Base-by-base conservation (phyloP, 37 sponge, comb jelly and placozoan species). In the Beroe ovata region DNA sequence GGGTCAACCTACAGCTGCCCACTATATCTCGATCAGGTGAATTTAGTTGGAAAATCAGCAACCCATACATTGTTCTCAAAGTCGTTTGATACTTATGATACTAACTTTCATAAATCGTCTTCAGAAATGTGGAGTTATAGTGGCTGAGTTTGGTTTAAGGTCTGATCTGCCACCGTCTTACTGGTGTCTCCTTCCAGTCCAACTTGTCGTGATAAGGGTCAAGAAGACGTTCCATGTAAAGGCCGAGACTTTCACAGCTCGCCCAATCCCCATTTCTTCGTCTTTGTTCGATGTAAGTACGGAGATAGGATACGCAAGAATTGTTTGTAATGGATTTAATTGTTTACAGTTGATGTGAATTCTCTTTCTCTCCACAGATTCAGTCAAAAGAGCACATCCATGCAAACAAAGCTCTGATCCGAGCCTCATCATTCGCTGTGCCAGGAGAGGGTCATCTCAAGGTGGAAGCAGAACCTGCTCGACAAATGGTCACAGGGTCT, bases 211-310 rank as follows among this genome's bases (percentile, higher is more conserved):
- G n/a, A 36, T 77, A 23, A 77, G 84, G 41, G n/a, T n/a, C 47
- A 77, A 77, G 41, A 30, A 30, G 22, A 16, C 38, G 28, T 77
- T 77, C 47, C n/a, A 40, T 25, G 8, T 77, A 26, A 33, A 40
- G 19, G 16, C 20, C 23, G 8, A 11, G 1, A 77, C n/a, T 22
- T 3, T 21, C 22, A 77, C 39, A 40, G 20, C 35, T 29, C 16
- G 33, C 26, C 8, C 84, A 8, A 32, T 77, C 84, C 36, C 26
- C 25, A 6, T 16, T 16, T 32, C n/a, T 40, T 77, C 84, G 4
- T 77, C 84, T 77, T 35, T 77, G n/a, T 77, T 77, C 41, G 84
- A 77, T 16, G 84, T 77, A 19, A 77, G 84, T 66, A 33, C n/a
- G n/a, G n/a, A n/a, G n/a, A n/a, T n/a, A n/a, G n/a, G n/a, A n/a